These are phyloP conservation scores for Halocaridina rubra DNA, from an alignment of 2,888 invertebrate genomes.

Conservation along the genomic window DNA sequence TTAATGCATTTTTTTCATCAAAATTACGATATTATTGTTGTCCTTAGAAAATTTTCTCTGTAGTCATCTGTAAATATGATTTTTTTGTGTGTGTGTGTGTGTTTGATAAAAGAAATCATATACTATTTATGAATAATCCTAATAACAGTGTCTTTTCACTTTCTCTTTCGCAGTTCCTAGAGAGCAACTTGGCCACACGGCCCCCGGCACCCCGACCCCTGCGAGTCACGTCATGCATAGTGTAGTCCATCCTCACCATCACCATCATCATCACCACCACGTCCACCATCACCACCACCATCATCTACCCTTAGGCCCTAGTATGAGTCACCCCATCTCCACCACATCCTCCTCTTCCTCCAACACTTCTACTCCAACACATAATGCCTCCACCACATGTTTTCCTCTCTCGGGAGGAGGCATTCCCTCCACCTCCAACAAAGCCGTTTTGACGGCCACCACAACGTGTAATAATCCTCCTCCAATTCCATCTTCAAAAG, in stretches of 20 bases:
- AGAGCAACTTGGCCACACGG: conserved; percentile 4
- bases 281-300: conserved; percentile 12
- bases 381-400: not conserved
- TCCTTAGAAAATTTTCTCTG: no score
- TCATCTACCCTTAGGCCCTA: not conserved
- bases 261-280: not conserved
- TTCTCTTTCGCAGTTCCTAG: conserved; percentile 4
- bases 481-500: no score
- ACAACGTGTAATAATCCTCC: not conserved
- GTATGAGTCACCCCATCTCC: not conserved
- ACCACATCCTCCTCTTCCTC: not conserved
- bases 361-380: not conserved
- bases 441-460: not conserved
- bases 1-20: no score
- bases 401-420: not conserved
- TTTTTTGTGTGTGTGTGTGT: not conserved
- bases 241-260: not conserved
- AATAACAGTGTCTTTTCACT: not conserved
- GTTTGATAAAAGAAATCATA: not conserved
- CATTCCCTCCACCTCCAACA: not conserved
- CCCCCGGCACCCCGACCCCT: not conserved
- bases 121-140: not conserved
- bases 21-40: no score
- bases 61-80: not conserved
- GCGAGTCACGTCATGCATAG: not conserved